Evolutionary conservation across 2,797 vertebrate genomes (phyloP), one percentile per base, ranked within the genome.

Genomic region (Lagorchestes hirsutus): DNA sequence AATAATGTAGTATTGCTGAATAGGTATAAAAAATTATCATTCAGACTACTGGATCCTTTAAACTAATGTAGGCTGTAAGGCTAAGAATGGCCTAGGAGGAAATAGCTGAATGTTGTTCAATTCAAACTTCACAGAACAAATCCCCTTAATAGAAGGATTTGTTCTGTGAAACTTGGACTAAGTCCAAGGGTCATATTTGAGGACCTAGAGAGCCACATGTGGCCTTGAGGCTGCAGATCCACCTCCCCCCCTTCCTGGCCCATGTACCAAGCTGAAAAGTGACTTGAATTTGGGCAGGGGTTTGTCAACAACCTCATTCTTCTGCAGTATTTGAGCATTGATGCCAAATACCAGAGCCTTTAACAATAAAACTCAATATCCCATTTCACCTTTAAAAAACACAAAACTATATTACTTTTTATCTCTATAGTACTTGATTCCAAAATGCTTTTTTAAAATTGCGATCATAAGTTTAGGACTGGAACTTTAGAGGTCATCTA

Each of bases 321-420:
- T 91, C 52, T 46, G 40, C 22, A 87, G 40, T 87, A 87, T 94
- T 93, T 58, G 18, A 22, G 28, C 87, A 90, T 97, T 95, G 50
- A 95, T 16, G 31, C 93, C 94, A 90, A 91, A n/a, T 67, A 92
- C 28, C 52, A 95, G 59, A 92, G 62, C 55, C 95, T 29, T 90
- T 96, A 87, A 62, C 18, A 90, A 29, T 74, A 29, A 93, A 95
- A n/a, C 93, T 27, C 27, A 58, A 29, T 94, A 46, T 96, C 82
- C 34, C 62, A 50, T 74, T 74, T 74, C 16, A 50, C 22, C 40
- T 87, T 87, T 27, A 50, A 82, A 82, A 82, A 46, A 87, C 40
- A 46, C 22, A 87, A 46, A 87, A 87, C 22, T 50, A 50, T 40
- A 87, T 87, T 87, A 27, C 9, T 87, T 50, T 87, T 46, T 87